Evolutionary conservation across 2,113 vertebrate species (phyloP).

Genomic region (Brachyistius frenatus): DNA sequence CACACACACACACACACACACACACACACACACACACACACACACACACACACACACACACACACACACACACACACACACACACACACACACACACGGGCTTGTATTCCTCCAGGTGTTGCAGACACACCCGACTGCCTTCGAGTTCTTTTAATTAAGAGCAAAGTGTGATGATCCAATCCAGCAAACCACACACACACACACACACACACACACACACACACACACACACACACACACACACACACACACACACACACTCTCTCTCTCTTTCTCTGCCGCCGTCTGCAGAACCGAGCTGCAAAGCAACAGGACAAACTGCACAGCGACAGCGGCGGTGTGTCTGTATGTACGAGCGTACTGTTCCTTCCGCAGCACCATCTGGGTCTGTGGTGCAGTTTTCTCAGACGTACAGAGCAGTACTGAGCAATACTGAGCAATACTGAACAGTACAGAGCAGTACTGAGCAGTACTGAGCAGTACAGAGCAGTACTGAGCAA

Average conservation of each 20-base stretch:
- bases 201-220: conserved; percentile 25
- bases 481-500: too few relatives aligned
- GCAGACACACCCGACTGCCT: conserved; percentile 64
- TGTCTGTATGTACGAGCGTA: too few relatives aligned
- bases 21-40: conserved; percentile 6
- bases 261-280: conserved; percentile 9
- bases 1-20: background rate
- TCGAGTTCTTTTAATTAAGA: conserved; percentile 66
- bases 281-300: conserved; percentile 31
- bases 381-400: conserved; percentile 27
- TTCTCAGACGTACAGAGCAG: background rate
- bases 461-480: too few relatives aligned
- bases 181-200: conserved; percentile 24
- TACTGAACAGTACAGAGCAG: too few relatives aligned
- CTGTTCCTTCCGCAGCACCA: conserved; percentile 20
- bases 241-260: conserved; percentile 17
- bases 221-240: conserved; percentile 14
- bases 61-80: background rate
- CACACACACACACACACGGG: background rate
- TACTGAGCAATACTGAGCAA: too few relatives aligned
- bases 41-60: conserved; percentile 2
- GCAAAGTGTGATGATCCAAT: conserved; percentile 52
- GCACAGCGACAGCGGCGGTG: conserved; percentile 35
- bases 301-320: conserved; percentile 38
- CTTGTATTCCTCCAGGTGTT: conserved; percentile 68